A percentile compares a stretch with the other conserved stretches of the same genome.
Evolutionary conservation across 1,140 invertebrate species (phyloP).

Genomic region (Bombus haemorrhoidalis): DNA sequence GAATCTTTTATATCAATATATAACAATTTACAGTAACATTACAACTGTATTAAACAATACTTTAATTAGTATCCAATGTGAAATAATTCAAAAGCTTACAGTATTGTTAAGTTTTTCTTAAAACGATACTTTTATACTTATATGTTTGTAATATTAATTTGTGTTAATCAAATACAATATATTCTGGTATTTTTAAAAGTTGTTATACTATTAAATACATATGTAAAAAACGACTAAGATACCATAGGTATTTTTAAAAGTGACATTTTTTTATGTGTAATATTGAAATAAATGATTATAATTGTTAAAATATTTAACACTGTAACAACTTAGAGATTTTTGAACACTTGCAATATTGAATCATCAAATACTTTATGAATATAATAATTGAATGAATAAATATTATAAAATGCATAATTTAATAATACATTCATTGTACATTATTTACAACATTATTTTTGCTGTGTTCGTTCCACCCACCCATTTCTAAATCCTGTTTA

Average conservation of each 20-base stretch:
- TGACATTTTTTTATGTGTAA: neutral
- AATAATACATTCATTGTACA: neutral
- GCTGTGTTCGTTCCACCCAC: conserved; percentile 75
- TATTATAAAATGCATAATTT: neutral
- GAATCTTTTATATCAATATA: neutral
- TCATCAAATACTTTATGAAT: conserved; percentile 8
- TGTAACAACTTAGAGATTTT: neutral
- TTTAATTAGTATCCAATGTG: neutral
- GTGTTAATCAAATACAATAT: neutral
- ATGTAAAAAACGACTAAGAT: conserved; percentile 5
- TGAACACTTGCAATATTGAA: neutral
- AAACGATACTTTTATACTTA: neutral
- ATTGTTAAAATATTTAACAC: neutral
- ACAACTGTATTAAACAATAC: neutral
- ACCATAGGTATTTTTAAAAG: neutral
- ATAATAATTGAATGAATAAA: conserved; percentile 19
- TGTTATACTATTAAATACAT: conserved; percentile 21
- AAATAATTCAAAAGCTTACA: neutral
- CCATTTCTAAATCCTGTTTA: conserved; percentile 83
- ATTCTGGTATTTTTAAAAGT: conserved; percentile 1
- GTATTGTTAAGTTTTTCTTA: conserved; percentile 18
- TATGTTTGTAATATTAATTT: conserved; percentile 19
- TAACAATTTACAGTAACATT: neutral
- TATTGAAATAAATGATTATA: neutral
- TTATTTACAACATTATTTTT: conserved; percentile 63